These are phyloP conservation scores for Epinephelus cyanopodus DNA, from an alignment of 2,113 vertebrate species.

Conservation along the genomic window DNA sequence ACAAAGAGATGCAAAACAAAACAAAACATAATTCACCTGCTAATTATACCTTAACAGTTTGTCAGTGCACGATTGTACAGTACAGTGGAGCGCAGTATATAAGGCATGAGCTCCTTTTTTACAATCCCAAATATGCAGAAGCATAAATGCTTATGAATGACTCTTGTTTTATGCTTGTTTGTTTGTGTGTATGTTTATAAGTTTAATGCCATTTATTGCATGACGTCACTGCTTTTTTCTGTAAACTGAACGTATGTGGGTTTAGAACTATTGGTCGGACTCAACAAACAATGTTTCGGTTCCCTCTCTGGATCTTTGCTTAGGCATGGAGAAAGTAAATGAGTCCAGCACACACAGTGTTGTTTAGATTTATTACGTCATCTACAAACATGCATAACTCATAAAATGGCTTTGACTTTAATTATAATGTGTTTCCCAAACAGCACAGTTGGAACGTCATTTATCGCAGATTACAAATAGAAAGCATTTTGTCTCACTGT, in stretches of 20 bases:
- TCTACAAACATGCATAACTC: slow-evolving; percentile 9
- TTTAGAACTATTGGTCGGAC: neutral
- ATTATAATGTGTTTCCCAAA: slow-evolving; percentile 15
- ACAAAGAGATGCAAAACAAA: no score
- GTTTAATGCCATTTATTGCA: no score
- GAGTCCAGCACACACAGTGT: neutral
- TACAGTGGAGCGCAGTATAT: no score
- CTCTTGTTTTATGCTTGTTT: no score
- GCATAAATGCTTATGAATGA: no score
- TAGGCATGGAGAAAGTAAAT: no score
- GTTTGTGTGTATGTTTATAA: no score
- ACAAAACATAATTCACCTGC: no score
- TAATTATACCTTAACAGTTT: no score
- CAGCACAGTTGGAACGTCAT: neutral
- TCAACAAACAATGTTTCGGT: neutral
- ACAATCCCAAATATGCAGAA: no score
- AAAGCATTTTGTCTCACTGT: neutral
- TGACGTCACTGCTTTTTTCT: neutral
- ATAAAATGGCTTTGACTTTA: slow-evolving; percentile 1
- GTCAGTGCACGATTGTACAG: no score
- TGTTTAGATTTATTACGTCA: neutral
- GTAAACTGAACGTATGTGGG: neutral
- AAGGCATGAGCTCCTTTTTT: no score
- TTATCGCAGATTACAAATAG: slow-evolving; percentile 4
- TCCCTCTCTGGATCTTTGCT: neutral